Percentiles rank a stretch among this genome's conserved stretches.
These are phyloP conservation scores for Stegostoma tigrinum DNA, from an alignment of 2,113 vertebrate species.

Conservation along the genomic window DNA sequence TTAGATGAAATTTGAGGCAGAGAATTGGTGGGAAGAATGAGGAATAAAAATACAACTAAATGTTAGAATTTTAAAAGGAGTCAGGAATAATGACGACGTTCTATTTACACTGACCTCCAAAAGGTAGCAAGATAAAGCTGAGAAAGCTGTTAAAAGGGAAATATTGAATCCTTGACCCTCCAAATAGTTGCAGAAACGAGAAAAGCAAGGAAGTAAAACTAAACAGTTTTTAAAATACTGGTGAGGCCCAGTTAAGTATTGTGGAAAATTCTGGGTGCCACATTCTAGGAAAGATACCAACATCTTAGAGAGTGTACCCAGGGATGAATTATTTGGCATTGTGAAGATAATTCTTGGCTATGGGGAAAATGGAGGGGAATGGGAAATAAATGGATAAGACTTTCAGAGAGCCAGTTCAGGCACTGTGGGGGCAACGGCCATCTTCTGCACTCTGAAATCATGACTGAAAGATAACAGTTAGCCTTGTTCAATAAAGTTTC, in stretches of 20 bases:
- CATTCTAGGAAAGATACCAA: neutral
- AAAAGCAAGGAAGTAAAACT: neutral
- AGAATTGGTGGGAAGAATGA: neutral
- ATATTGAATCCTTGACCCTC: neutral
- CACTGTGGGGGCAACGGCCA: neutral
- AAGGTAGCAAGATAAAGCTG: neutral
- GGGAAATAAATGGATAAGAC: too few species aligned
- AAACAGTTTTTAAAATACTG: neutral
- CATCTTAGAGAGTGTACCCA: neutral
- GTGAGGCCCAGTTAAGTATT: neutral
- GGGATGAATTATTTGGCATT: too few species aligned
- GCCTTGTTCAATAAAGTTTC: neutral
- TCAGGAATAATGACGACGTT: neutral
- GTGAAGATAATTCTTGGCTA: too few species aligned
- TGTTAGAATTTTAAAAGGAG: neutral
- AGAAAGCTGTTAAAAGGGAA: neutral
- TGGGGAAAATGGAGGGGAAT: too few species aligned
- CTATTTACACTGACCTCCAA: neutral
- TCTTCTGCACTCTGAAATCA: too few species aligned
- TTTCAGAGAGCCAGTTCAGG: neutral
- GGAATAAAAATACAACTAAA: neutral
- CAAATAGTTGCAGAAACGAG: neutral
- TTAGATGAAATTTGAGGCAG: neutral
- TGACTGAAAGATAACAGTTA: neutral
- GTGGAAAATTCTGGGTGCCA: neutral